A percentile compares a stretch with the other conserved stretches of the same genome.
phyloP scores from a whole-genome alignment of 2,797 vertebrate species.

The Zenarchopterus dispar region DNA sequence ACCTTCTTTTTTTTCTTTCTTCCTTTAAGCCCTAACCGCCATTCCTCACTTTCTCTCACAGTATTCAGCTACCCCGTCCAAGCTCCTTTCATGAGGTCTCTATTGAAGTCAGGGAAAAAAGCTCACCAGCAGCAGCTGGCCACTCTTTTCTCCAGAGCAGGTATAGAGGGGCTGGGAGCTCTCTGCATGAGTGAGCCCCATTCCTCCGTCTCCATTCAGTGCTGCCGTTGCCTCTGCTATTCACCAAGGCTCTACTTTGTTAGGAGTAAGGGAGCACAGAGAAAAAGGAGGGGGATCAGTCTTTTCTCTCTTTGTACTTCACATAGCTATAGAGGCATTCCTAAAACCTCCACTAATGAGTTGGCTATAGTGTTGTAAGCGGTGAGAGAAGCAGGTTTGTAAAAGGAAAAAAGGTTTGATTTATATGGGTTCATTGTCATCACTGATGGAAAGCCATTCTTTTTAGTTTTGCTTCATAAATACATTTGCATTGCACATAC shows the following conservation, averaged over 20 bases:
- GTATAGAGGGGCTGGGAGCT: constrained; percentile 78
- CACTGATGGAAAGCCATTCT: constrained; percentile 59
- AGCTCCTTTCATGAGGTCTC: constrained; percentile 77
- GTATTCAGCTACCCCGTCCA: constrained; percentile 75
- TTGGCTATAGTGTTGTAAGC: constrained; percentile 52
- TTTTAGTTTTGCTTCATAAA: constrained; percentile 41
- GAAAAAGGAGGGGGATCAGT: constrained; percentile 63
- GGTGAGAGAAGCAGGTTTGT: constrained; percentile 61
- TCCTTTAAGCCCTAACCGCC: constrained; percentile 57
- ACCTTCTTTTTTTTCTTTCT: constrained; percentile 14
- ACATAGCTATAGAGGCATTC: constrained; percentile 68
- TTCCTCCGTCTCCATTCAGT: constrained; percentile 75
- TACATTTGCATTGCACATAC: constrained; percentile 25
- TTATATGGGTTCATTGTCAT: constrained; percentile 64
- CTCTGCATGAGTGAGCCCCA: constrained; percentile 80
- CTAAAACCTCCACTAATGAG: constrained; percentile 77
- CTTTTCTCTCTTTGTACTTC: constrained; percentile 74
- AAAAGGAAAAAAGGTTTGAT: constrained; percentile 72
- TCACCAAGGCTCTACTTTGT: constrained; percentile 76
- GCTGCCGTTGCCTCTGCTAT: constrained; percentile 66
- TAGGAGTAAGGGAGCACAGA: constrained; percentile 61
- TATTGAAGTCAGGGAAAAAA: constrained; percentile 79
- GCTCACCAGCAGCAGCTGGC: constrained; percentile 80
- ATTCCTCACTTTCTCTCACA: constrained; percentile 66
- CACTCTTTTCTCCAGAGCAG: constrained; percentile 75